Evolutionary conservation across 2,888 invertebrate species (phyloP).

Genomic region (Cremastinae sp.): DNA sequence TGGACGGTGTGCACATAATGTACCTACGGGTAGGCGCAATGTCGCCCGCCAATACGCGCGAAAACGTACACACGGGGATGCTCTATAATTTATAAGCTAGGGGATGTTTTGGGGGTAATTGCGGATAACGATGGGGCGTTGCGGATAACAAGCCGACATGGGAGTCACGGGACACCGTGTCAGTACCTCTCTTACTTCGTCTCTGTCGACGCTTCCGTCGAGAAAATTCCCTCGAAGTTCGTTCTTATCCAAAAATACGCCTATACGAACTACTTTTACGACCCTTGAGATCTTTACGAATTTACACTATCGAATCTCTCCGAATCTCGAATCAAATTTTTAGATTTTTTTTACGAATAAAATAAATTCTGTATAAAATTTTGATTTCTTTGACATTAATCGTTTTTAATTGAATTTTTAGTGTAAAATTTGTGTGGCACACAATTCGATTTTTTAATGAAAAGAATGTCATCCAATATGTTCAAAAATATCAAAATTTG

Average conservation of each 20-base stretch:
- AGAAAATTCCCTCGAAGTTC: constrained; percentile 1
- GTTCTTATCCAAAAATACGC: not conserved
- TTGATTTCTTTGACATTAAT: too few species aligned
- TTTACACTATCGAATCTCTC: too few species aligned
- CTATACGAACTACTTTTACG: not conserved
- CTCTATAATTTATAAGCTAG: constrained; percentile 80
- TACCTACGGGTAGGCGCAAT: constrained; percentile 45
- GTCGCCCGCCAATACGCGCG: constrained; percentile 38
- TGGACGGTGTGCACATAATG: not conserved
- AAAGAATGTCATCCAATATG: too few species aligned
- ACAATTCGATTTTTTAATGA: not conserved
- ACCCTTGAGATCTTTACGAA: too few species aligned
- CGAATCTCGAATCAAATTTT: too few species aligned
- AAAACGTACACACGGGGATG: constrained; percentile 65
- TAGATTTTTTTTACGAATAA: too few species aligned
- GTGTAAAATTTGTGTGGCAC: too few species aligned
- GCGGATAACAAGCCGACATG: constrained; percentile 80
- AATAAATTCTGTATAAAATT: too few species aligned
- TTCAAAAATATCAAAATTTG: too few species aligned
- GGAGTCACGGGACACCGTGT: constrained; percentile 79
- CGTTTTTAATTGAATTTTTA: too few species aligned
- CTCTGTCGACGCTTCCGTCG: constrained; percentile 7
- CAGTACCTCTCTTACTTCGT: constrained; percentile 62
- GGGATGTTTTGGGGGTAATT: constrained; percentile 79
- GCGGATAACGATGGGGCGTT: constrained; percentile 79